Base-by-base conservation (phyloP, 23 tunicate species). In the Trididemnum miniatum region DNA sequence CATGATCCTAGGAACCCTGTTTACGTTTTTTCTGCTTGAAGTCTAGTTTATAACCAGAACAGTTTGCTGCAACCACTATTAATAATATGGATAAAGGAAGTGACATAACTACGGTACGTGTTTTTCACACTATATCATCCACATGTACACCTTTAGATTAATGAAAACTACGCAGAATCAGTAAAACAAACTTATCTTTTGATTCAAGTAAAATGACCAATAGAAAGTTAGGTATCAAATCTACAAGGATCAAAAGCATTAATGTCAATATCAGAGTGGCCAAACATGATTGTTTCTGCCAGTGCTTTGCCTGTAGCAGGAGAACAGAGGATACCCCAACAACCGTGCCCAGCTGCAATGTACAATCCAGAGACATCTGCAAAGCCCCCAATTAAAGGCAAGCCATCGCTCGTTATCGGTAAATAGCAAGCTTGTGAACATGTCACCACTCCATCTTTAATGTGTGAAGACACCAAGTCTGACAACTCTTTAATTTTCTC, bases 301-400 rank as follows among this genome's bases (percentile, higher is more conserved):
- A 90, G 28, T 4, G 85, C 63, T 35, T 84, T 85, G 0, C 96
- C 96, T 2, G 96, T 85, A 24, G 88, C 88, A 0, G 96, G 86
- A 20, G 96, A 79, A 81, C 80, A 85, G 29, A 90, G 72, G 33
- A 90, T 90, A 34, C 96, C 96, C 96, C 96, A 90, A 63, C 96
- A 90, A 15, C 89, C 88, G 76, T 90, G 96, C 1, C 96, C 96
- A 28, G 96, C 89, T 35, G 78, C 86, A 18, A 85, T 60, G 29
- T 59, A 90, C 4, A 90, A 77, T 5, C 88, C 88, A 59, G 63
- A 59, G 36, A 63, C 52, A 1, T 65, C 77, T 4, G 69, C 30
- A 1, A 90, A 52, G 35, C 30, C 72, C 35, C 96, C 96, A 1
- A 90, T 90, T 0, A 90, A 18, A 1, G 96, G 96, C 36, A 84